Percentiles rank a stretch among this genome's conserved stretches.
Evolutionary conservation across 1,140 invertebrate species (phyloP).

Genomic region (Carposina sasakii): DNA sequence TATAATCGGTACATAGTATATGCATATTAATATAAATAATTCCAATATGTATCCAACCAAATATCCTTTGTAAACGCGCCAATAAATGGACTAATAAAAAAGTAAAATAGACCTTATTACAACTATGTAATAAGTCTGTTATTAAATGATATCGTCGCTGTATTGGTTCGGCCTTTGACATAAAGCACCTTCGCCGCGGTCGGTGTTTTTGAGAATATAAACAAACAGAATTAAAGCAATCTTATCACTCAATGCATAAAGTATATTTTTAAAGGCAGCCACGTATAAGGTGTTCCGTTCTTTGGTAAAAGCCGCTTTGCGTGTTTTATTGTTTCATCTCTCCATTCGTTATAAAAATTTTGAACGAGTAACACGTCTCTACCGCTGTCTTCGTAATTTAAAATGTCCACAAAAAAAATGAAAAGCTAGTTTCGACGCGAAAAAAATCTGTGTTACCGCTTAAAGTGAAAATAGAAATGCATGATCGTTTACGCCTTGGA

Average conservation of each 20-base stretch:
- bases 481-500: conserved; percentile 31
- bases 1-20: too few relatives aligned
- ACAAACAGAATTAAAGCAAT: conserved; percentile 14
- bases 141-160: too few relatives aligned
- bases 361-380: too few relatives aligned
- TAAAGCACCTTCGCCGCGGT: conserved; percentile 14
- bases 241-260: conserved; percentile 11
- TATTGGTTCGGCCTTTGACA: conserved; percentile 10
- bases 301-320: too few relatives aligned
- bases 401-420: conserved; percentile 25
- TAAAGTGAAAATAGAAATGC: conserved; percentile 34
- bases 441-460: conserved; percentile 30
- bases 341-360: too few relatives aligned
- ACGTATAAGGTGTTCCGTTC: too few relatives aligned
- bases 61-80: conserved; percentile 13
- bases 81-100: too few relatives aligned
- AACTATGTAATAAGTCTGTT: too few relatives aligned
- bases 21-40: too few relatives aligned
- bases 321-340: too few relatives aligned
- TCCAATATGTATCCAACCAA: conserved; percentile 18
- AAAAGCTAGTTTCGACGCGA: conserved; percentile 18
- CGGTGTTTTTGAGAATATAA: conserved; percentile 17
- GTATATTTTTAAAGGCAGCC: too few relatives aligned
- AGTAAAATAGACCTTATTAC: too few relatives aligned
- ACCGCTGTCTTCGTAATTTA: conserved; percentile 21